These are phyloP conservation scores for Andrena flavipes DNA, from an alignment of 2,888 invertebrate genomes.

Conservation along the genomic window DNA sequence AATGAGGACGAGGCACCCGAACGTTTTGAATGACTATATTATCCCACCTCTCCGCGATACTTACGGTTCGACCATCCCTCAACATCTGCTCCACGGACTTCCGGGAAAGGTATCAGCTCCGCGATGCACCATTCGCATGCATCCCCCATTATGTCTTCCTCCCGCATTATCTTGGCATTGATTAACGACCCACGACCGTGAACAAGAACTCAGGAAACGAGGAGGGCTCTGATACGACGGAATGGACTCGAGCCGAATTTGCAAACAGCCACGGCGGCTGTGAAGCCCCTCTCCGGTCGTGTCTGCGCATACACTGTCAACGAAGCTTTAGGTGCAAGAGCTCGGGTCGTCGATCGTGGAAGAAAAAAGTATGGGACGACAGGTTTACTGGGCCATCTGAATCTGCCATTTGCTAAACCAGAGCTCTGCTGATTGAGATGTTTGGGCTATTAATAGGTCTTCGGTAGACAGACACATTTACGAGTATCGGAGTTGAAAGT, in stretches of 20 bases:
- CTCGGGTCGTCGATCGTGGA: not conserved
- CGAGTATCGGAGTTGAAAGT: too few relatives aligned
- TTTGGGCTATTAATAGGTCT: too few relatives aligned
- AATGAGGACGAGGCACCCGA: constrained; percentile 1
- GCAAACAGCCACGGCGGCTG: constrained; percentile 48
- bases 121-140: constrained; percentile 60
- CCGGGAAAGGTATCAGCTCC: constrained; percentile 58
- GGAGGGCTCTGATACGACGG: constrained; percentile 32
- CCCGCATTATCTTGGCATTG: constrained; percentile 65
- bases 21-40: constrained; percentile 46
- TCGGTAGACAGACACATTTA: too few relatives aligned
- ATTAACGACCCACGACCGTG: constrained; percentile 61
- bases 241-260: constrained; percentile 66
- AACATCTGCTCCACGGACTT: constrained; percentile 48
- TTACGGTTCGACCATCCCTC: constrained; percentile 53
- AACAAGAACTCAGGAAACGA: constrained; percentile 61
- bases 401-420: too few relatives aligned
- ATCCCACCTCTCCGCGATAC: constrained; percentile 15
- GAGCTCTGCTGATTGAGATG: too few relatives aligned
- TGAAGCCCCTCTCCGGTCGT: not conserved
- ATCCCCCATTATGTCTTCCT: constrained; percentile 66
- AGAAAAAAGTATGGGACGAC: not conserved
- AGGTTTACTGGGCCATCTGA: too few relatives aligned
- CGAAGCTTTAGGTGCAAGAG: not conserved
- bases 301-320: constrained; percentile 28